phyloP scores from a whole-genome alignment of 2,113 vertebrate genomes.

The Corythornis vintsioides region DNA sequence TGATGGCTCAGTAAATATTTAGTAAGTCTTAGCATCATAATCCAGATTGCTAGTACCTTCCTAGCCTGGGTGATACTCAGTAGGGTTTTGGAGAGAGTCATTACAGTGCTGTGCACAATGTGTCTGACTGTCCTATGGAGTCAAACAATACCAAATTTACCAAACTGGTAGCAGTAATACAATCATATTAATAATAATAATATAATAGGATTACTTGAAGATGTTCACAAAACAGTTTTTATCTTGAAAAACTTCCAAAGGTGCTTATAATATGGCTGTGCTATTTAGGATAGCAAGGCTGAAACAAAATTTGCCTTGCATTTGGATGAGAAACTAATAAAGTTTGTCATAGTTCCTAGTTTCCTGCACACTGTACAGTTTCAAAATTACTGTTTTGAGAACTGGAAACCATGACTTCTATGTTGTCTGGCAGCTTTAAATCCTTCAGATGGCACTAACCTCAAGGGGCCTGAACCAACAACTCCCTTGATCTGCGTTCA shows the following conservation, averaged over 20 bases:
- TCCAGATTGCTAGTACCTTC: background rate
- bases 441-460: background rate
- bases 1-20: background rate
- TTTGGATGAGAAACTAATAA: background rate
- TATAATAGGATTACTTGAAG: background rate
- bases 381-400: background rate
- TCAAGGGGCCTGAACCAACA: background rate
- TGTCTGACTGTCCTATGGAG: background rate
- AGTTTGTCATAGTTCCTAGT: background rate
- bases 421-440: background rate
- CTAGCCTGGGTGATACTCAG: background rate
- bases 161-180: background rate
- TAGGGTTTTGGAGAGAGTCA: background rate
- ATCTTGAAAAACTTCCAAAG: background rate
- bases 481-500: background rate
- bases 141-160: background rate
- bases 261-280: background rate
- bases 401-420: background rate
- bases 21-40: background rate
- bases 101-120: background rate
- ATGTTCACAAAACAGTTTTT: background rate
- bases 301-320: background rate
- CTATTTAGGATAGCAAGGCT: background rate
- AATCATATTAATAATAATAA: background rate
- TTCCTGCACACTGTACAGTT: background rate